Evolutionary conservation across 2,113 vertebrate genomes (phyloP), one percentile per base, ranked within the genome.

Genomic region (Oenanthe oenanthe): DNA sequence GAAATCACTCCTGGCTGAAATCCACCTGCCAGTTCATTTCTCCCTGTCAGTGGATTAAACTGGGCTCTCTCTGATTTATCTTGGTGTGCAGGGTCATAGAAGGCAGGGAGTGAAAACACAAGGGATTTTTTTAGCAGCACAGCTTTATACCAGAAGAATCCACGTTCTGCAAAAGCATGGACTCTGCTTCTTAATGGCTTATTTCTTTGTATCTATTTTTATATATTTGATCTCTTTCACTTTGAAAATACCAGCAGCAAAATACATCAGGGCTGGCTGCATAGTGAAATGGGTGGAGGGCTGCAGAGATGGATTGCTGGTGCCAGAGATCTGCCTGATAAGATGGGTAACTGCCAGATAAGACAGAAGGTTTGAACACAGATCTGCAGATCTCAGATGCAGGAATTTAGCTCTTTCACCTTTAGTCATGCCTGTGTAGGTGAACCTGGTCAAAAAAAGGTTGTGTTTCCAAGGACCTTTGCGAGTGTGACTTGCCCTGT

Each of bases 201-300:
- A 18, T 29, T 85, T 76, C 90, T 92, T 96, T 93, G 45, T 73
- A 50, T 62, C 85, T 96, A 58, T 88, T 94, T 96, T 90, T 88
- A 45, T 62, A 32, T 76, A 73, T 73, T 88, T 95, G 88, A 90
- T 93, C 78, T 90, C 51, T 80, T 90, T 75, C 67, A 66, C 92
- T 96, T 83, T 80, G 82, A 92, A 94, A 92, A 90, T 62, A 57
- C 4, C 82, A 70, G 12, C 71, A 88, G 67, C 38, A 73, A 80
- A 83, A 92, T 80, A 47, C 43, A 90, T 54, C 60, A 54, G 66
- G 67, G 56, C 38, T 85, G 92, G 62, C n/a, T 85, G 66, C 67
- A 28, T 18, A 85, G 88, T 70, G 79, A 73, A 80, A 93, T 54
- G 82, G 82, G 92, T 77, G 71, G 85, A 94, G 53, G 85, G 85